Conservation (phyloP, 2,797 vertebrate species). For the Poeciliopsis turneri region DNA sequence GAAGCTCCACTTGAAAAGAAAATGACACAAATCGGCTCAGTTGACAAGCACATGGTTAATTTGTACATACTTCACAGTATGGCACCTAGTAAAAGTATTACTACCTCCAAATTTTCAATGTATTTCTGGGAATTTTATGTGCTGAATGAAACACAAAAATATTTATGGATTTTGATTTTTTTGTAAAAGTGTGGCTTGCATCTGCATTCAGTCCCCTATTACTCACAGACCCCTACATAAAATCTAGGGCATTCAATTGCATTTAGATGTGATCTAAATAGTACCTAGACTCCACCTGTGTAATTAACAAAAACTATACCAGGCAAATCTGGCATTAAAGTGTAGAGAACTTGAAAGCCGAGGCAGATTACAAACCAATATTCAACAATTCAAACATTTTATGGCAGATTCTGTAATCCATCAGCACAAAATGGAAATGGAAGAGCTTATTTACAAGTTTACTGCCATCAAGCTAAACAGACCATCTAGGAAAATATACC, state of each 20-base stretch:
- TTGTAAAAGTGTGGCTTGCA: background rate
- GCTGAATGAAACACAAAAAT: background rate
- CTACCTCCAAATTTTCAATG: background rate
- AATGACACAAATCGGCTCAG: slow-evolving; percentile 38
- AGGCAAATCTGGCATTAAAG: background rate
- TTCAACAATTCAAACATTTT: background rate
- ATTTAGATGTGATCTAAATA: background rate
- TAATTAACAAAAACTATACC: background rate
- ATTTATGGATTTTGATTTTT: background rate
- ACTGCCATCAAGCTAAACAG: too few species aligned
- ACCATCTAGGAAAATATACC: background rate
- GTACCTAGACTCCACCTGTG: background rate
- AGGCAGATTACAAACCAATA: background rate
- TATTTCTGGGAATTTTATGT: background rate
- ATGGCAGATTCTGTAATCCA: background rate
- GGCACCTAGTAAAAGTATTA: background rate
- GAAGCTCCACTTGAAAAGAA: slow-evolving; percentile 31
- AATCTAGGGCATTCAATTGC: background rate
- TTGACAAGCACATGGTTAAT: slow-evolving; percentile 39
- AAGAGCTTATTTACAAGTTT: background rate
- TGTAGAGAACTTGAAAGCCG: background rate
- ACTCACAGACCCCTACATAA: background rate
- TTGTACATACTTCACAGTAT: slow-evolving; percentile 9
- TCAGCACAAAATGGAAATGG: background rate
- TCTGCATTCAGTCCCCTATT: background rate